Evolutionary conservation across 2,113 vertebrate genomes (phyloP), one percentile per base, ranked within the genome.

Genomic region (Podarcis muralis): DNA sequence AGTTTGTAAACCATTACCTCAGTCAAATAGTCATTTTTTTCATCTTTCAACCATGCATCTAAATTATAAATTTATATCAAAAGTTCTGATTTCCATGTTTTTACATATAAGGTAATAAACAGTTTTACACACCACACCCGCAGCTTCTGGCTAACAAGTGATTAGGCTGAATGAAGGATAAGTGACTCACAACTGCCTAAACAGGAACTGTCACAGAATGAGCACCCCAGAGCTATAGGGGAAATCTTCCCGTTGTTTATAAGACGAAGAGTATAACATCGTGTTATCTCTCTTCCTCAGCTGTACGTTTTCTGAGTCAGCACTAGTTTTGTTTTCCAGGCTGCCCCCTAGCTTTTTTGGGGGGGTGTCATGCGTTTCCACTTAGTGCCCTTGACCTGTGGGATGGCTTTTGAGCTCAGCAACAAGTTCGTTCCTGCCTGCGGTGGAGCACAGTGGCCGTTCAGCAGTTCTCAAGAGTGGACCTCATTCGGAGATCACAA

Each of bases 261-360:
- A 94, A 92, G 88, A 80, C 88, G 83, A 93, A 87, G 91, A 95
- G n/a, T 89, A 59, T 89, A 77, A 62, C 81, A 90, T 59, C 91
- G 94, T 91, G 89, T 97, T 97, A 96, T 97, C 97, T 96, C 92
- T 88, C 87, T 97, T 97, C 96, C 96, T 96, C 96, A 94, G 95
- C 88, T 89, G 32, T 94, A 87, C 92, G 88, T 89, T 96, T 92
- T 95, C 94, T 96, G 95, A 97, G 95, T 97, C 97, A 97, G 97
- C 97, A 97, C 83, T 92, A 95, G 90, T 94, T 96, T 94, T 91
- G 95, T 95, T 97, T 97, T 97, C 97, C 97, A 97, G 91, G 88
- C 91, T 69, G 23, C 75, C 35, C 90, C 78, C 91, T 92, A 92
- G 87, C 88, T 74, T 88, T 92, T 43, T 40, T 35, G 91, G 90